Base-by-base conservation (phyloP, 2,797 vertebrate species). In the Hirundo rustica region DNA sequence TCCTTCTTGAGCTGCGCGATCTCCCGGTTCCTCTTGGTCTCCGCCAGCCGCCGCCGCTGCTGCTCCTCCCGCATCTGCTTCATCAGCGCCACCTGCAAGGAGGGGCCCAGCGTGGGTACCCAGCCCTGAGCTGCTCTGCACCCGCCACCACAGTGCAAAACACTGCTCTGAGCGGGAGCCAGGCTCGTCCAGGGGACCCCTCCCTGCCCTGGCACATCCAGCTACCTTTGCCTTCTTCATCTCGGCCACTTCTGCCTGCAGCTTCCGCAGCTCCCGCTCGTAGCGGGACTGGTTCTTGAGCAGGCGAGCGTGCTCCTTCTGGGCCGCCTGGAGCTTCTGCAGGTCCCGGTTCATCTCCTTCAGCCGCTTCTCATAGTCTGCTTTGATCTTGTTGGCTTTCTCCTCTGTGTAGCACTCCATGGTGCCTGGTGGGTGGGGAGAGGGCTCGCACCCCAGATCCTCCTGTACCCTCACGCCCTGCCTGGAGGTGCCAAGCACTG, bases 361-460 rank as follows among this genome's bases (percentile, higher is more conserved):
- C 45, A 99, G 98, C 22, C 98, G 97, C 94, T 99, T 99, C 97
- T 99, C 99, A 0, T 99, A 99, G 68, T 99, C 99, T 1, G 99
- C 98, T 94, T 98, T 99, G 97, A 99, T 98, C 96, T 98, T 98
- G 97, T 97, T 99, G 91, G 99, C 99, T 85, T 99, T 99, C 91
- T 99, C 99, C 95, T 99, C 99, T 0, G 99, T 99, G 98, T 98
- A 99, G 98, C 99, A 99, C 95, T 99, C 99, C 99, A 99, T 99
- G 71, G 99, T 98, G 98, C 99, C 99, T 99, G 96, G 25, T 20
- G 32, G 40, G 40, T 10, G 0, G 14, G 50, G 42, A 68, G 75
- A 75, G 30, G 22, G 44, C 27, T 53, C 38, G 2, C 10, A 62
- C 7, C 6, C 7, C 0, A 0, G 57, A 29, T 36, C 42, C 53